These are phyloP conservation scores for Philopedon plagiatum DNA, from an alignment of 2,888 invertebrate species.

Conservation along the genomic window DNA sequence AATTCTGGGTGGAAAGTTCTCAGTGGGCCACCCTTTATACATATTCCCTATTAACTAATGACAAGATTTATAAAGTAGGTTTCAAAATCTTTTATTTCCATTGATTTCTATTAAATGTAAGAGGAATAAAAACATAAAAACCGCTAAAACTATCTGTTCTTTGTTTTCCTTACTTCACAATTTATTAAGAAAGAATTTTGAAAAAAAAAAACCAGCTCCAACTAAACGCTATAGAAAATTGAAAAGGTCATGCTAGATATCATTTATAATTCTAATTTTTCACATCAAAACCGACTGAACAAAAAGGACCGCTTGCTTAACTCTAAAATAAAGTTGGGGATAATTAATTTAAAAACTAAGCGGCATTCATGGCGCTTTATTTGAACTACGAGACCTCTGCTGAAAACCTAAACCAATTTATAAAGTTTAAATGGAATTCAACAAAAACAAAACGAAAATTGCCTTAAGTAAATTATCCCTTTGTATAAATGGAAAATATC, in stretches of 20 bases:
- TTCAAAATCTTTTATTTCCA: too few species aligned
- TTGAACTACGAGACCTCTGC: not conserved
- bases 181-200: too few species aligned
- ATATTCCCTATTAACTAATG: too few species aligned
- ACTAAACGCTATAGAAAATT: not conserved
- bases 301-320: not conserved
- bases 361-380: constrained; percentile 1
- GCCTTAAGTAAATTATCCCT: not conserved
- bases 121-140: too few species aligned
- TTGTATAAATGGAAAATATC: not conserved
- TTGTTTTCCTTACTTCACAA: too few species aligned
- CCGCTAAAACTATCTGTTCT: too few species aligned
- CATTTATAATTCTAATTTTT: not conserved
- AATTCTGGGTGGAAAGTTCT: too few species aligned
- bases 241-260: not conserved
- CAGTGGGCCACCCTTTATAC: too few species aligned
- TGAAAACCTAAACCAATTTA: not conserved
- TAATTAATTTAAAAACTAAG: constrained; percentile 1
- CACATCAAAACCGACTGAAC: not conserved
- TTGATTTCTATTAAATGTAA: too few species aligned
- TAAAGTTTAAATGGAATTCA: constrained; percentile 10
- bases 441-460: constrained; percentile 7
- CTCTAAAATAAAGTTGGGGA: constrained; percentile 1
- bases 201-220: too few species aligned
- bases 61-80: too few species aligned